phyloP scores from a whole-genome alignment of 1,140 invertebrate genomes.

The Achroia grisella region DNA sequence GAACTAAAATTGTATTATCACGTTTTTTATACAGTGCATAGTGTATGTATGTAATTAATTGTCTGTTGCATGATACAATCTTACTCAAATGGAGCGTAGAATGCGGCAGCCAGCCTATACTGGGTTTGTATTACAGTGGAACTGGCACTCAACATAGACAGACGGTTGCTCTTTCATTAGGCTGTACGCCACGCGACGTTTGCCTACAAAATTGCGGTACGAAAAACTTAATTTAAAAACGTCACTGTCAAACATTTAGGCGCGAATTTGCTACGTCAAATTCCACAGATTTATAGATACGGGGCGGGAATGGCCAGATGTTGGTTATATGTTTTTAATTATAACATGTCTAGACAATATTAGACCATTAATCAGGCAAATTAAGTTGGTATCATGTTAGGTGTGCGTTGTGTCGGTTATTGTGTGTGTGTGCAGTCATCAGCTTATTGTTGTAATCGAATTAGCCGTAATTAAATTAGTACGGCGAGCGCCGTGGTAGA shows the following conservation, averaged over 20 bases:
- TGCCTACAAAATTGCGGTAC: slow-evolving; percentile 24
- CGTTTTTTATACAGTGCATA: background rate
- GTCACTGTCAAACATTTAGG: background rate
- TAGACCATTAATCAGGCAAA: background rate
- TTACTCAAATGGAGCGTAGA: slow-evolving; percentile 62
- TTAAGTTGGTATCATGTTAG: slow-evolving; percentile 8
- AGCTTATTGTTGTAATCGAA: slow-evolving; percentile 53
- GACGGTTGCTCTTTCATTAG: slow-evolving; percentile 37
- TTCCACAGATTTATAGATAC: too few species aligned
- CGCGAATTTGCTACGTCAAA: background rate
- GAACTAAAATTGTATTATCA: background rate
- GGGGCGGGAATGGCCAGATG: too few species aligned
- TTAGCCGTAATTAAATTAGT: slow-evolving; percentile 66
- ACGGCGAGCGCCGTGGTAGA: slow-evolving; percentile 19
- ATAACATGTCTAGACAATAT: background rate
- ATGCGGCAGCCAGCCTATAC: slow-evolving; percentile 30
- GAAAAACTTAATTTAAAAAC: background rate
- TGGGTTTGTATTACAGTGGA: slow-evolving; percentile 48
- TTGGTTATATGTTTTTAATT: background rate
- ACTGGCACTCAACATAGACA: slow-evolving; percentile 37
- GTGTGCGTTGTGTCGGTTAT: background rate
- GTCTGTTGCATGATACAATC: slow-evolving; percentile 53
- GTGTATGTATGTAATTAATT: slow-evolving; percentile 17
- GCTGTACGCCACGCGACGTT: slow-evolving; percentile 11
- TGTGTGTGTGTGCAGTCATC: slow-evolving; percentile 20